Base-by-base conservation (phyloP, 1,140 invertebrate species). In the Drosophila subobscura region DNA sequence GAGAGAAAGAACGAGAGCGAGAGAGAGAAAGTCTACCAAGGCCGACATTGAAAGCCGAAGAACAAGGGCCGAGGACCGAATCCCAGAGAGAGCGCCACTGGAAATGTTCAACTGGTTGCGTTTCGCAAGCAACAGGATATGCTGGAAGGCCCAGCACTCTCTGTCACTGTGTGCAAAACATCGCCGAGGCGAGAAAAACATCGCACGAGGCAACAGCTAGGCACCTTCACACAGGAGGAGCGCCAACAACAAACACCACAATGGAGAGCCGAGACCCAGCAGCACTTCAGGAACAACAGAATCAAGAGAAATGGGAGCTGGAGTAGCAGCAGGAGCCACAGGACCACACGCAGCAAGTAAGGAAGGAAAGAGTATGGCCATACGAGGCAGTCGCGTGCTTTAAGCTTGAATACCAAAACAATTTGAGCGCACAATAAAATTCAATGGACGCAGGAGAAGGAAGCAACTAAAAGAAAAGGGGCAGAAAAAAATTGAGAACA, bases 51-150 rank as follows among this genome's bases (percentile, higher is more conserved):
- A 23, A 23, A 76, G 66, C 73, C 77, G 83, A 88, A 67, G 47
- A 23, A 2, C 10, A 33, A 81, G 78, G 64, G 42, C 55, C 57
- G 29, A 33, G 29, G 8, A 2, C 29, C 29, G 33, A 37, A 37
- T 37, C 33, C 33, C 33, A 37, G 33, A 46, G 60, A 79, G 77
- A 74, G 74, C 27, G 27, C 14, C 25, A 58, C 59, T 88, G 83
- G 83, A 88, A 86, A 88, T 88, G 61, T 88, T 88, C 83, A 88
- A 88, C 83, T 88, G 79, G 83, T 88, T 88, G 83, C 84, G 83
- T 72, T 88, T 79, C 70, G 54, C 83, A 88, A 88, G 83, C 83
- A 88, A 88, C 83, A 88, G 83, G 83, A 88, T 88, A 83, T 66
- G 84, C 49, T 88, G 84, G 79, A 88, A 86, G 70, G 70, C 73